Base-by-base conservation (phyloP, 2,113 vertebrate genomes). In the Gadus chalcogrammus region DNA sequence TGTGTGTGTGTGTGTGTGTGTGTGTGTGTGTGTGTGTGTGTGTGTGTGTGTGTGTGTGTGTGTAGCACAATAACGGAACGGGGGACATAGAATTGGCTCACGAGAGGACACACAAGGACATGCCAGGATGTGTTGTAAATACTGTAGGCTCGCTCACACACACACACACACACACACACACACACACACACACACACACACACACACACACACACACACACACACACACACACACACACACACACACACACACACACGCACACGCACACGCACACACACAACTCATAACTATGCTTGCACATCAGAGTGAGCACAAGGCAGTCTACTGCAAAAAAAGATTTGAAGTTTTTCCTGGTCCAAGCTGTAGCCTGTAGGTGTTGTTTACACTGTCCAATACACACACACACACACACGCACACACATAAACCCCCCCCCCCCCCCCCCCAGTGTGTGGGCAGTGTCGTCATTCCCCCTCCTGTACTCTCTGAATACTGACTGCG, bases 21-120 rank as follows among this genome's bases (percentile, higher is more conserved):
- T 55, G 20, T 71, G 48, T 67, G 65, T 67, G 61, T 8, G 61
- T 71, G 72, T 59, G 80, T 15, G 20, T 71, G 48, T 73, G 72
- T 81, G 55, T 82, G 69, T 79, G 77, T 84, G 75, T 73, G 56
- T 70, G 38, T 59, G 71, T 65, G 15, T 59, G 17, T 67, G 42
- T 67, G 55, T 58, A 2, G n/a, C 13, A 22, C 17, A n/a, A 1
- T 17, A 27, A 13, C 1, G 55, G 55, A 58, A 58, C 42, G 42
- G 11, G 42, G 42, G 42, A 13, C 42, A 9, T 48, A 13, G 16
- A 5, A 58, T 58, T 58, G 55, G 55, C 55, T 17, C 55, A n/a
- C 55, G n/a, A 1, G 15, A 17, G 5, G 55, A 58, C n/a, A 58
- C n/a, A 3, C 55, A 58, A 58, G 55, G 55, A 58, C 55, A 58